Conservation (phyloP, 2,797 vertebrate species). For the Trematomus bernacchii region DNA sequence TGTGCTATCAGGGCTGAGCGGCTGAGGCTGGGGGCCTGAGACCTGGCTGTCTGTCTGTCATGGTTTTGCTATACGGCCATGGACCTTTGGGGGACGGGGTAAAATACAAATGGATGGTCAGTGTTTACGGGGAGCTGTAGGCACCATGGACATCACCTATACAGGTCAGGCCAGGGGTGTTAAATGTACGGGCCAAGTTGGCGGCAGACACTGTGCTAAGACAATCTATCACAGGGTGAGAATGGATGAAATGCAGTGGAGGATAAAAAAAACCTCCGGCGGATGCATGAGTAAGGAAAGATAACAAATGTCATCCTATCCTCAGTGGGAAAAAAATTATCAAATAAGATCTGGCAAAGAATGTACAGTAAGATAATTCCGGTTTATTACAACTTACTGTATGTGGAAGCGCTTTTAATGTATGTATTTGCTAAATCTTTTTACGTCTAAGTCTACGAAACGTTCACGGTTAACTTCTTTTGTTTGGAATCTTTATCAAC, state of each 20-base stretch:
- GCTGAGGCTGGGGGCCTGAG: slow-evolving; percentile 53
- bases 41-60: slow-evolving; percentile 46
- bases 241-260: slow-evolving; percentile 28
- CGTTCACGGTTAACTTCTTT: neutral
- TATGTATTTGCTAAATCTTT: neutral
- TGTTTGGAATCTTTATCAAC: neutral
- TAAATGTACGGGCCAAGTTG: slow-evolving; percentile 53
- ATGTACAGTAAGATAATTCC: neutral
- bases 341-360: neutral
- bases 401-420: neutral
- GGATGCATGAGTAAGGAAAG: slow-evolving; percentile 26
- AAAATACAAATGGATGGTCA: slow-evolving; percentile 50
- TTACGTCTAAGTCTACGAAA: neutral
- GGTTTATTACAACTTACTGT: neutral
- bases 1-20: slow-evolving; percentile 66
- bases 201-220: slow-evolving; percentile 14
- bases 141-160: slow-evolving; percentile 34
- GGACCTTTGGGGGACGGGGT: slow-evolving; percentile 29
- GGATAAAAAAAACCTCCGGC: slow-evolving; percentile 29
- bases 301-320: slow-evolving; percentile 8
- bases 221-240: slow-evolving; percentile 32
- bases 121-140: slow-evolving; percentile 43
- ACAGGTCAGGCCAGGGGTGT: slow-evolving; percentile 35
- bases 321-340: neutral
- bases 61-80: slow-evolving; percentile 25